phyloP scores from a whole-genome alignment of 2,113 vertebrate species.

The Colinus virginianus region DNA sequence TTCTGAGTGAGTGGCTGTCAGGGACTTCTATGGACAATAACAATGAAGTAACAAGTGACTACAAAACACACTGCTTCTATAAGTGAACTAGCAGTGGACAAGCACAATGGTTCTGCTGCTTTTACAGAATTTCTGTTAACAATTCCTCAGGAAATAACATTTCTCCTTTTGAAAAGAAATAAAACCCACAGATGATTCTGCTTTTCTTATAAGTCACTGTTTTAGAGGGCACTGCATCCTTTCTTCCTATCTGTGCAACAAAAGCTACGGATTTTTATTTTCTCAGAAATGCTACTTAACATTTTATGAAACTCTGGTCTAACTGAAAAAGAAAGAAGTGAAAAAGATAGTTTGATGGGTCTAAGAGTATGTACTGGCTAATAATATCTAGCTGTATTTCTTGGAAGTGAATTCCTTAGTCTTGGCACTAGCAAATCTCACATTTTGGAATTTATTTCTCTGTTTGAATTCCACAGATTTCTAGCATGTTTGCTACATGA shows the following conservation, averaged over 20 bases:
- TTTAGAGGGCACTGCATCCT: not conserved
- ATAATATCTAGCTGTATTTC: not conserved
- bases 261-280: not conserved
- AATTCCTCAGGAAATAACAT: constrained; percentile 36
- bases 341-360: not conserved
- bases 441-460: not conserved
- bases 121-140: constrained; percentile 15
- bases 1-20: constrained; percentile 39
- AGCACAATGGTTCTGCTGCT: constrained; percentile 40
- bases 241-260: not conserved
- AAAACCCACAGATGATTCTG: not conserved
- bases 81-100: constrained; percentile 49
- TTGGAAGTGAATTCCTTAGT: not conserved
- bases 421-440: not conserved
- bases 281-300: not conserved
- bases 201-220: not conserved
- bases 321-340: not conserved
- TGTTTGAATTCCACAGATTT: not conserved
- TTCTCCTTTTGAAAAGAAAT: constrained; percentile 41
- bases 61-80: constrained; percentile 6
- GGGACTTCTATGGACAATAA: constrained; percentile 22
- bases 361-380: not conserved
- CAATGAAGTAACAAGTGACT: constrained; percentile 32
- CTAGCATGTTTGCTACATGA: not conserved
- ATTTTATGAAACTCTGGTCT: not conserved